Percentiles rank a stretch among this genome's conserved stretches.
These are phyloP conservation scores for Heliconius hortense DNA, from an alignment of 2,888 invertebrate genomes.

Conservation along the genomic window DNA sequence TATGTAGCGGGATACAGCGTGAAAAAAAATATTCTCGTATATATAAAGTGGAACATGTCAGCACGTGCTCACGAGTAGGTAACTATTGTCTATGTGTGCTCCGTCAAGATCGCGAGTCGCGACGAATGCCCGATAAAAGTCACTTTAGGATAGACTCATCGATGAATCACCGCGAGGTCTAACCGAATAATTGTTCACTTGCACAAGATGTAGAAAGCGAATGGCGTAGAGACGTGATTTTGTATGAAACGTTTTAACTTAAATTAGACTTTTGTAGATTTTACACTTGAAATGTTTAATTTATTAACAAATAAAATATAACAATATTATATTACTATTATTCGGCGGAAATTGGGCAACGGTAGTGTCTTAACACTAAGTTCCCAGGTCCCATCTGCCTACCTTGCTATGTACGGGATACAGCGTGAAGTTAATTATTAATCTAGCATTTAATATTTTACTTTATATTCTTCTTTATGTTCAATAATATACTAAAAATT, in stretches of 20 bases:
- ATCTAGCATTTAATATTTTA: not conserved
- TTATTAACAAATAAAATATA: no score
- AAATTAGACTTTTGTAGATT: slow-evolving; percentile 8
- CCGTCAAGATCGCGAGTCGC: slow-evolving; percentile 38
- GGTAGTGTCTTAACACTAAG: no score
- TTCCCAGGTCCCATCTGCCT: no score
- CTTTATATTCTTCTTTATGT: not conserved
- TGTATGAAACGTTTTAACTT: slow-evolving; percentile 38
- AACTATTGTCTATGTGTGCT: slow-evolving; percentile 32
- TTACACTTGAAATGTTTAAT: not conserved
- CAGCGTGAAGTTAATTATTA: not conserved
- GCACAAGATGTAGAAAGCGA: slow-evolving; percentile 70
- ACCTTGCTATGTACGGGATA: no score
- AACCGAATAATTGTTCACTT: slow-evolving; percentile 74
- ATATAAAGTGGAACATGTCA: slow-evolving; percentile 24
- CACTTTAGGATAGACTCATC: slow-evolving; percentile 78
- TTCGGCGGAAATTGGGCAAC: no score
- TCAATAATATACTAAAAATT: not conserved
- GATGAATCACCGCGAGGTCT: slow-evolving; percentile 74
- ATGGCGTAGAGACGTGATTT: slow-evolving; percentile 55
- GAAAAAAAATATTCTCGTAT: not conserved
- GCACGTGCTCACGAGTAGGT: slow-evolving; percentile 48
- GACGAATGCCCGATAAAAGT: slow-evolving; percentile 72
- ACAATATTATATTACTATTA: not conserved
- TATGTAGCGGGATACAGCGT: no score